A percentile compares a stretch with the other conserved stretches of the same genome.
Conservation (phyloP, 2,113 vertebrate genomes). For the Corvus hawaiiensis region DNA sequence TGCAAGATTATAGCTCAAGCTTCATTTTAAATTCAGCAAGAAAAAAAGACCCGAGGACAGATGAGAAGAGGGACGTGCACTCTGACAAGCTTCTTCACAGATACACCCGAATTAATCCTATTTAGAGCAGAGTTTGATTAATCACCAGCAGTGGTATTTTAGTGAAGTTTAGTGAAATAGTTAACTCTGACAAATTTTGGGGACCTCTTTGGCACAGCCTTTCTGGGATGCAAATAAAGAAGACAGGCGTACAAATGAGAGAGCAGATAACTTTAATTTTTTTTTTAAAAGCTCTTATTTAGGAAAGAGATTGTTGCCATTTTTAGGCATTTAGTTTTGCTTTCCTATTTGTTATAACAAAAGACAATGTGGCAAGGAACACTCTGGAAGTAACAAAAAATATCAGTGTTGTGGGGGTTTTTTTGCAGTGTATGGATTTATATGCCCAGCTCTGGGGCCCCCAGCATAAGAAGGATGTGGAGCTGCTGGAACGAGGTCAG, state of each 20-base stretch:
- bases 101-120: conserved; percentile 76
- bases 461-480: too few relatives aligned
- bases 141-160: conserved; percentile 64
- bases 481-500: neutral
- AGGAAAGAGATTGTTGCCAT: neutral
- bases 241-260: neutral
- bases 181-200: conserved; percentile 61
- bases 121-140: conserved; percentile 77
- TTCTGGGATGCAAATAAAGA: conserved; percentile 30
- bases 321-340: conserved; percentile 32
- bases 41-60: conserved; percentile 66
- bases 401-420: neutral
- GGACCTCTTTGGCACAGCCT: neutral
- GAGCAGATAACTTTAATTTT: neutral
- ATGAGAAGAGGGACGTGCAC: conserved; percentile 64
- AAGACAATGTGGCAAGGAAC: neutral
- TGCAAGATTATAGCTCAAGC: conserved; percentile 74
- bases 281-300: neutral
- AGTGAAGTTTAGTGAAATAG: conserved; percentile 61
- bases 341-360: neutral
- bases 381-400: neutral
- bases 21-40: conserved; percentile 78
- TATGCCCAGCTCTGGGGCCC: neutral
- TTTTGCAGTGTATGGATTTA: neutral
- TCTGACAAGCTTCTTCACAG: conserved; percentile 68